phyloP scores from a whole-genome alignment of 2,113 vertebrate species.

The Cryptomyrus ogoouensis region DNA sequence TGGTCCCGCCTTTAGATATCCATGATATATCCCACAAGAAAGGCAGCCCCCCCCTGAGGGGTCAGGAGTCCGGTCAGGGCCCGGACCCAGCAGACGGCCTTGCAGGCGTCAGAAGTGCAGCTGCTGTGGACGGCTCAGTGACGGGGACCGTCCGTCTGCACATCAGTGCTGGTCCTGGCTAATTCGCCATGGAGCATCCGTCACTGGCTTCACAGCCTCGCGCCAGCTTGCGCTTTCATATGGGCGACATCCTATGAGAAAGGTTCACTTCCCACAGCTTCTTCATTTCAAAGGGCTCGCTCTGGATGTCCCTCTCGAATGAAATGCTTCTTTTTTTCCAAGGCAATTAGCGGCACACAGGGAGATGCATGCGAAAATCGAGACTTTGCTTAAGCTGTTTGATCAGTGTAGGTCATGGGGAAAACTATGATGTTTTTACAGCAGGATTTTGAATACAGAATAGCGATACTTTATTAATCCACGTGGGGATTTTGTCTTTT shows the following conservation, averaged over 20 bases:
- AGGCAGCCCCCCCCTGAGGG: neutral
- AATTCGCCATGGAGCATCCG: constrained; percentile 3
- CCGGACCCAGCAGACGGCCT: neutral
- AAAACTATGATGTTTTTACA: neutral
- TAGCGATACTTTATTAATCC: neutral
- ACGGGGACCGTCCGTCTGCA: neutral
- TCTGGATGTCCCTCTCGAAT: neutral
- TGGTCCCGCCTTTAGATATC: neutral
- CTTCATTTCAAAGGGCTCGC: neutral
- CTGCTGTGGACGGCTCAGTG: constrained; percentile 7
- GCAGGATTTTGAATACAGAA: neutral
- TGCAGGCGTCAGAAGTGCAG: neutral
- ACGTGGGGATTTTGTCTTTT: neutral
- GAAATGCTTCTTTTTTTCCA: neutral
- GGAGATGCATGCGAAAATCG: neutral
- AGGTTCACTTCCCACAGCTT: neutral
- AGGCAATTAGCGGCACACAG: neutral
- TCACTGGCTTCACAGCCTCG: neutral
- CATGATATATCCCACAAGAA: neutral
- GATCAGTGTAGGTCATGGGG: neutral
- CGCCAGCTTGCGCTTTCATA: neutral
- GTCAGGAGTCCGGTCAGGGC: neutral
- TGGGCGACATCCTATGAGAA: neutral
- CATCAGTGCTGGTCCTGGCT: neutral
- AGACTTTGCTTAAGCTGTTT: neutral